Conservation (phyloP, 2,113 vertebrate species). For the Laticauda colubrina region DNA sequence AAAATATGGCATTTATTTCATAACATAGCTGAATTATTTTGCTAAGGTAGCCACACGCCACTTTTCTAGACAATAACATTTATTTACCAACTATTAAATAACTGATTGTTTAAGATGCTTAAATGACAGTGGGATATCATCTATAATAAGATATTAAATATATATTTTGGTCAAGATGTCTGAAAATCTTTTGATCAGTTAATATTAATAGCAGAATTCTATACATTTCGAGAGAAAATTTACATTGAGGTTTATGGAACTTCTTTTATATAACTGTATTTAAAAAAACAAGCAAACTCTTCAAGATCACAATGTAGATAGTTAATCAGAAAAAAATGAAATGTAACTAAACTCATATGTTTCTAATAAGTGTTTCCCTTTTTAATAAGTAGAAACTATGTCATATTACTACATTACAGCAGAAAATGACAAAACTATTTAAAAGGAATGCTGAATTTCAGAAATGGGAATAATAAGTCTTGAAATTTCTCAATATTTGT, state of each 20-base stretch:
- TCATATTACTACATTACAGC: background rate
- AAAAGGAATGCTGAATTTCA: conserved; percentile 2
- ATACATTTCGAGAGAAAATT: background rate
- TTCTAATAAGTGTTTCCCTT: background rate
- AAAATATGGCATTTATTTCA: conserved; percentile 45
- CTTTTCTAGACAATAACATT: conserved; percentile 16
- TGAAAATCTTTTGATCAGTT: background rate
- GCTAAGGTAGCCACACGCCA: conserved; percentile 24
- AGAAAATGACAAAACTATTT: conserved; percentile 5
- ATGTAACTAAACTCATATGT: background rate
- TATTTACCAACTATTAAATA: conserved; percentile 6
- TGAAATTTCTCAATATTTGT: conserved; percentile 38
- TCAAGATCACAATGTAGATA: accelerated
- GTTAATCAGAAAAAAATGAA: background rate
- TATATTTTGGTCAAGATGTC: background rate
- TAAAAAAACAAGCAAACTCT: background rate
- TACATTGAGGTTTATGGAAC: background rate
- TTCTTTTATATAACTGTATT: background rate
- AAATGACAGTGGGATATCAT: background rate
- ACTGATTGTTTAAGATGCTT: background rate
- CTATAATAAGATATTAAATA: background rate
- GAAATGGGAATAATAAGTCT: background rate
- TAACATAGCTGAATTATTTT: conserved; percentile 32
- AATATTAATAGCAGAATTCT: background rate
- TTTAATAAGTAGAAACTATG: background rate